Evolutionary conservation across 2,113 vertebrate genomes (phyloP), one percentile per base, ranked within the genome.

Genomic region (Heterotis niloticus): DNA sequence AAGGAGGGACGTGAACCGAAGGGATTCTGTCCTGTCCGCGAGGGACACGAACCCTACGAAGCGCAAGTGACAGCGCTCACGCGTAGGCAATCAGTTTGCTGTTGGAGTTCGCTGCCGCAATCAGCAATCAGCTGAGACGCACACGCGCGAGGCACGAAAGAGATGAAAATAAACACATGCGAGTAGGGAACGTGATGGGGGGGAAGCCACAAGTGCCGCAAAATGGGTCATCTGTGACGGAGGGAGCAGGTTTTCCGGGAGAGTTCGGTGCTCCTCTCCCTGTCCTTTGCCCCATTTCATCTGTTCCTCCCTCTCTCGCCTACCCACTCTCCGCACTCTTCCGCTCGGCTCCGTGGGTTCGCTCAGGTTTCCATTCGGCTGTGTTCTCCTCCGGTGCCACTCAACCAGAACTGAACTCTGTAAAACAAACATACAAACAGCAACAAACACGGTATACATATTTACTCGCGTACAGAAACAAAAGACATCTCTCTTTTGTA

Each of bases 201-300:
- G 34, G 20, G 16, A 44, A 18, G 24, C 54, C 23, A 29, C 16
- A 29, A 51, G 74, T 66, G 29, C 20, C 71, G 68, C 60, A 78
- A 85, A 82, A 78, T 82, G 73, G 83, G 81, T 84, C 79, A 83
- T 77, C 77, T 68, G 66, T 81, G 77, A 82, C 59, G 20, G 62
- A 70, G 62, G 52, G 66, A 82, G 65, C 79, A 82, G 82, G 81
- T 82, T 86, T 68, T 62, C 76, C 78, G 79, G 69, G 75, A 23
- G 75, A 76, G 66, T 57, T 51, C 56, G 28, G 64, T 16, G 20
- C 60, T 62, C 60, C 78, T 72, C 71, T 57, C 64, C 23, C 64
- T 67, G 64, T 69, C 77, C 26, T 26, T 18, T 28, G 23, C 51
- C 64, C 64, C 28, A 16, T 24, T 20, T 26, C 71, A 26, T 10